Evolutionary conservation across 2,888 invertebrate species (phyloP).

Genomic region (Chalcis sispes): DNA sequence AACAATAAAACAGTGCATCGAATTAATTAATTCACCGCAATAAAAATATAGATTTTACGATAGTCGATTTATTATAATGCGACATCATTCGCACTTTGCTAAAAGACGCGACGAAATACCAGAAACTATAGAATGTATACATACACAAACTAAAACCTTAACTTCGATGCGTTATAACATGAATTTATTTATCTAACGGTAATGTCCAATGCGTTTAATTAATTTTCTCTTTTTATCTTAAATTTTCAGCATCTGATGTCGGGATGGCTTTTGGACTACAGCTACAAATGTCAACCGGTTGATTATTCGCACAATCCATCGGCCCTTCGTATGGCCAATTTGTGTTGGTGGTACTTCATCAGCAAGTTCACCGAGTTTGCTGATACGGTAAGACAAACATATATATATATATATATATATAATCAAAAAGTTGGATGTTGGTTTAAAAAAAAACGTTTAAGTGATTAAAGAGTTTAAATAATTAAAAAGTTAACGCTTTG

Average conservation of each 20-base stretch:
- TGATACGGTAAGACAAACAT: constrained; percentile 82
- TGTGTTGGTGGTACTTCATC: constrained; percentile 94
- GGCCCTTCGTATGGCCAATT: constrained; percentile 85
- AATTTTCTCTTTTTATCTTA: constrained; percentile 5
- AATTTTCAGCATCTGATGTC: constrained; percentile 88
- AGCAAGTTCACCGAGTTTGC: constrained; percentile 92
- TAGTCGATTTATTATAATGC: too few relatives aligned
- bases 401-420: not conserved
- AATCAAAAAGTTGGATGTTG: too few relatives aligned
- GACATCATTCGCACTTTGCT: too few relatives aligned
- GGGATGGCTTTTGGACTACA: constrained; percentile 95
- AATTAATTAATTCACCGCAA: too few relatives aligned
- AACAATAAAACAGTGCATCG: too few relatives aligned
- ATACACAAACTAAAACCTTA: constrained; percentile 55
- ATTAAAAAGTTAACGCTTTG: too few relatives aligned
- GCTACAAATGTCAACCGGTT: constrained; percentile 93
- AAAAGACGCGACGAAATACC: too few relatives aligned
- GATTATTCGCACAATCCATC: constrained; percentile 90
- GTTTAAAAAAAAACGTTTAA: too few relatives aligned
- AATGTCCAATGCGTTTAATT: not conserved
- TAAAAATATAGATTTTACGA: too few relatives aligned
- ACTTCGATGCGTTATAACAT: constrained; percentile 16
- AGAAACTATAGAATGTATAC: too few relatives aligned
- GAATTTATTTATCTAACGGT: not conserved
- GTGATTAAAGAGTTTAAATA: too few relatives aligned